Percentiles rank a stretch among this genome's conserved stretches.
Conservation (phyloP, 2,888 invertebrate species). For the Agrotis ipsilon region DNA sequence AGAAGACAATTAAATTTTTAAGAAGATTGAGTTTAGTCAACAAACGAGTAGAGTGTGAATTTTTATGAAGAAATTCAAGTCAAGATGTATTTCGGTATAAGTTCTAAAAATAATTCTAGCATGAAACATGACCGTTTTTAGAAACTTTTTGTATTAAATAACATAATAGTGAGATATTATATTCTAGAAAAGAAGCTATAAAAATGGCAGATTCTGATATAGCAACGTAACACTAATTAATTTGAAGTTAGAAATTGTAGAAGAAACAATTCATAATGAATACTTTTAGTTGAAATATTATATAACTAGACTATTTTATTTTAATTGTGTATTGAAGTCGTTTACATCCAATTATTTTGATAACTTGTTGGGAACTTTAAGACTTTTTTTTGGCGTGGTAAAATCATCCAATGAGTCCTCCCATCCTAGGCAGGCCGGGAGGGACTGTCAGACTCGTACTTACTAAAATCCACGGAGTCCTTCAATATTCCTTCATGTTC, state of each 20-base stretch:
- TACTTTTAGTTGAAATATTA: neutral
- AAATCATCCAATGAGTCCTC: too few species aligned
- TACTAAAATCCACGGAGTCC: too few species aligned
- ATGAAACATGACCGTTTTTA: conserved; percentile 12
- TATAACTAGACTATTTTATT: too few species aligned
- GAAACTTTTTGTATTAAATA: conserved; percentile 35
- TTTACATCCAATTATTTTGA: neutral
- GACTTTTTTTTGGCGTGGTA: too few species aligned
- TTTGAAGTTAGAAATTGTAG: neutral
- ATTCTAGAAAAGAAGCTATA: neutral
- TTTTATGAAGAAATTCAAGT: neutral
- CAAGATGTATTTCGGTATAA: conserved; percentile 4
- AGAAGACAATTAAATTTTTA: neutral
- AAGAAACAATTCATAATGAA: too few species aligned
- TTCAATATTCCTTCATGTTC: too few species aligned
- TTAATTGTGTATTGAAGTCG: neutral
- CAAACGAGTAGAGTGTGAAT: neutral
- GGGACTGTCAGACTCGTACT: too few species aligned
- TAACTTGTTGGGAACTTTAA: too few species aligned
- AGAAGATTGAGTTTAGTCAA: conserved; percentile 21
- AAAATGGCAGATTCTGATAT: neutral
- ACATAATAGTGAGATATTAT: conserved; percentile 30
- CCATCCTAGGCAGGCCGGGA: too few species aligned
- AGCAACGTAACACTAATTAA: neutral
- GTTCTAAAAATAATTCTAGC: conserved; percentile 24